These are phyloP conservation scores for Nesogale talazaci DNA, from an alignment of 2,113 vertebrate species.

Conservation along the genomic window DNA sequence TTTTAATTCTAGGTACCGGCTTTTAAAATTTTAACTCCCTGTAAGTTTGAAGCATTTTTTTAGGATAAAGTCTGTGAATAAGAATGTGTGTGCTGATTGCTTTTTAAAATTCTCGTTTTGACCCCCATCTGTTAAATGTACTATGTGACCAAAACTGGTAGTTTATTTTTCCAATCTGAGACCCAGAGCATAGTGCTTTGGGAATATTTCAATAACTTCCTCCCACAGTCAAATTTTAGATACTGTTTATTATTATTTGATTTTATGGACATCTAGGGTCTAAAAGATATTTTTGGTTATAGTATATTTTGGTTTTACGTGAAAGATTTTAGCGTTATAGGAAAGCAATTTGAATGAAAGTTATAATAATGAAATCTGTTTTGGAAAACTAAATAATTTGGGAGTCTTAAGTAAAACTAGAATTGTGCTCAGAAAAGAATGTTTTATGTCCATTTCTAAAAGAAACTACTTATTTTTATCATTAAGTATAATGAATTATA, in stretches of 20 bases:
- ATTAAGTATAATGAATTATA: constrained; percentile 43
- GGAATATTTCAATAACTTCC: constrained; percentile 53
- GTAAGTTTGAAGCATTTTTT: constrained; percentile 44
- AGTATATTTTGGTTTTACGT: constrained; percentile 44
- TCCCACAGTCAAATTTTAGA: constrained; percentile 50
- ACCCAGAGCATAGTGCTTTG: constrained; percentile 45
- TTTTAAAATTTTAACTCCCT: constrained; percentile 45
- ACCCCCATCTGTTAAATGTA: constrained; percentile 42
- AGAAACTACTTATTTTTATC: constrained; percentile 27
- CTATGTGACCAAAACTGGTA: not conserved
- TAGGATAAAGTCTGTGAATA: constrained; percentile 19
- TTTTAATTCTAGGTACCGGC: not conserved
- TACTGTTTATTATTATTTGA: constrained; percentile 49
- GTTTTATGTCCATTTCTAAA: constrained; percentile 39
- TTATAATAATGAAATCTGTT: constrained; percentile 52
- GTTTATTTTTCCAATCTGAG: constrained; percentile 53
- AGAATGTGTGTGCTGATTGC: not conserved
- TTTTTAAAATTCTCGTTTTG: constrained; percentile 43
- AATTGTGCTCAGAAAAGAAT: constrained; percentile 36
- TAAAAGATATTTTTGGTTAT: constrained; percentile 45
- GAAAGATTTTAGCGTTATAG: constrained; percentile 28
- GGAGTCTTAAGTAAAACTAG: constrained; percentile 30
- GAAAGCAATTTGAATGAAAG: constrained; percentile 15
- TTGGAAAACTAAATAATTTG: constrained; percentile 39
- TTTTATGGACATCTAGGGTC: constrained; percentile 11